These are phyloP conservation scores for Colaptes auratus DNA, from an alignment of 2,113 vertebrate species.

Conservation along the genomic window DNA sequence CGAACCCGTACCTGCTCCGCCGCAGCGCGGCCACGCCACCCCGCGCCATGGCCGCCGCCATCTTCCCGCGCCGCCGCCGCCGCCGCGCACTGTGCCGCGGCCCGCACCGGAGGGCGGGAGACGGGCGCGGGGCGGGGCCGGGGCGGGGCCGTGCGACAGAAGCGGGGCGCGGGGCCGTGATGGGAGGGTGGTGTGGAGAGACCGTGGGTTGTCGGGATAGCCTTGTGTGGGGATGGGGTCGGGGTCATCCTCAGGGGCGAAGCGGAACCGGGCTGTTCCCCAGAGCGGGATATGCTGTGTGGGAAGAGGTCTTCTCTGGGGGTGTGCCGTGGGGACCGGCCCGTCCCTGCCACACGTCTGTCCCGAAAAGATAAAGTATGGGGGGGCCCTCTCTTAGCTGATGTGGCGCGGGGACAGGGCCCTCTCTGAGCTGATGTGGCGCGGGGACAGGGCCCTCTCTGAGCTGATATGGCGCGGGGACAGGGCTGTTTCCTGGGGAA, in stretches of 20 bases:
- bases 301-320: neutral
- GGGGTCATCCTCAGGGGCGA: rapidly evolving
- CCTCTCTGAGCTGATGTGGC: too few relatives aligned
- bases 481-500: neutral
- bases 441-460: too few relatives aligned
- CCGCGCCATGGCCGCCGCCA: conserved; percentile 53
- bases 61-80: conserved; percentile 28
- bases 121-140: rapidly evolving
- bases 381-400: too few relatives aligned
- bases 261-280: rapidly evolving
- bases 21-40: neutral
- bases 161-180: neutral
- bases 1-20: conserved; percentile 52
- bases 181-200: rapidly evolving
- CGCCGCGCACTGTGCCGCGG: neutral
- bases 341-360: too few relatives aligned
- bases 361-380: too few relatives aligned
- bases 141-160: neutral
- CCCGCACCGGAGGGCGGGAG: neutral
- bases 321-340: neutral
- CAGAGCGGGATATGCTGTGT: rapidly evolving
- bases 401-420: too few relatives aligned
- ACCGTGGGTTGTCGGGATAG: rapidly evolving
- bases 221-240: rapidly evolving
- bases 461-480: too few relatives aligned